Percentiles rank a stretch among this genome's conserved stretches.
phyloP scores from a whole-genome alignment of 2,888 invertebrate species.

The Rhabditophanes sp. region DNA sequence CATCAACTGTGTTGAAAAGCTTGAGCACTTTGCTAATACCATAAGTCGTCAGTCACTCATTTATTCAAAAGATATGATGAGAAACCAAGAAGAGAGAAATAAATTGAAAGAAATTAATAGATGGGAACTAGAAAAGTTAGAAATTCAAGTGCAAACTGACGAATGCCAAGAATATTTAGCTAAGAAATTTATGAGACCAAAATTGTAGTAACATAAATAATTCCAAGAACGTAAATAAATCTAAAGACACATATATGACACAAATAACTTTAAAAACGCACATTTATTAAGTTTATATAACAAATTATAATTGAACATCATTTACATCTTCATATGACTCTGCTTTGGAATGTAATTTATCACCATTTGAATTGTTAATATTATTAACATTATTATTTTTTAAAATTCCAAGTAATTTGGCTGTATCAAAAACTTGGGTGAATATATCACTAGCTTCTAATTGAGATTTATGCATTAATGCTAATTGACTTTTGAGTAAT shows the following conservation, averaged over 20 bases:
- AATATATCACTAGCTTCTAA: conserved; percentile 49
- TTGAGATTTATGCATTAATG: conserved; percentile 48
- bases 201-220: too few relatives aligned
- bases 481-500: conserved; percentile 51
- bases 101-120: conserved; percentile 45
- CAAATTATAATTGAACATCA: too few relatives aligned
- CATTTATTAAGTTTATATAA: too few relatives aligned
- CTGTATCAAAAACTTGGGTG: conserved; percentile 47
- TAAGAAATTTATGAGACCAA: conserved; percentile 8
- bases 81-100: conserved; percentile 50
- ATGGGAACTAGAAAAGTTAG: conserved; percentile 56
- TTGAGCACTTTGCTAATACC: conserved; percentile 7
- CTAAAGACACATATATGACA: too few relatives aligned
- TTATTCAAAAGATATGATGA: conserved; percentile 58
- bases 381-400: too few relatives aligned
- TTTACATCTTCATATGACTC: too few relatives aligned
- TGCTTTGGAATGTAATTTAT: too few relatives aligned
- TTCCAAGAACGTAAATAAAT: too few relatives aligned
- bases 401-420: conserved; percentile 15
- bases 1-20: conserved; percentile 5
- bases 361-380: too few relatives aligned
- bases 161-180: conserved; percentile 8
- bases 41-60: conserved; percentile 52
- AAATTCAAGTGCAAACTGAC: conserved; percentile 42
- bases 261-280: too few relatives aligned